A percentile compares a stretch with the other conserved stretches of the same genome.
Conservation (phyloP, 2,113 vertebrate species). For the Amphilophus citrinellus region DNA sequence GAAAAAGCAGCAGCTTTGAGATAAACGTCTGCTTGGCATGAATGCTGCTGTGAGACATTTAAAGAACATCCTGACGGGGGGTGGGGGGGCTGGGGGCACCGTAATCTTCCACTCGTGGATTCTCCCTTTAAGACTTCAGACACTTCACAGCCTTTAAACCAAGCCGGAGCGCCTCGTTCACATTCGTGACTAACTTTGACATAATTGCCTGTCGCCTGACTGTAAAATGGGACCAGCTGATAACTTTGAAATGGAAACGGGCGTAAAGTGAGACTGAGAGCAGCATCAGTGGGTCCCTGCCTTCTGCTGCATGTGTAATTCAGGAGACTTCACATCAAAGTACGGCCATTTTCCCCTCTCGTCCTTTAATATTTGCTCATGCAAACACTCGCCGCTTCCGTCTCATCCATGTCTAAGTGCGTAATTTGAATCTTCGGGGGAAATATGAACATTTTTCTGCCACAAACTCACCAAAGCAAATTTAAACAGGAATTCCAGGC, state of each 20-base stretch:
- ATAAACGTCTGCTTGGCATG: too few species aligned
- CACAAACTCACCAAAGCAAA: neutral
- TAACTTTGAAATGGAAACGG: constrained; percentile 38
- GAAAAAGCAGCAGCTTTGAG: too few species aligned
- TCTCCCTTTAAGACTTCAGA: neutral
- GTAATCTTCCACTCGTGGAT: neutral
- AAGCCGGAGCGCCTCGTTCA: neutral
- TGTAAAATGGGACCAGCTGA: constrained; percentile 14
- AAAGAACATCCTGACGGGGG: neutral
- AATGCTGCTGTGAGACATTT: neutral
- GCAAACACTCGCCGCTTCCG: neutral
- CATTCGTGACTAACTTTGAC: constrained; percentile 5
- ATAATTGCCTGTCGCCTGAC: constrained; percentile 31
- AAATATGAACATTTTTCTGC: neutral
- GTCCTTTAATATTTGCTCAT: constrained; percentile 7
- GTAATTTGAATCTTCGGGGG: neutral
- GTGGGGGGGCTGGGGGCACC: neutral
- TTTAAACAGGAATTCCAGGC: neutral
- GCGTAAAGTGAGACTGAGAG: constrained; percentile 25
- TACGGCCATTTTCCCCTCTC: neutral
- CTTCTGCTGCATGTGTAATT: constrained; percentile 1
- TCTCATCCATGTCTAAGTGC: neutral
- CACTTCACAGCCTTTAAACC: neutral
- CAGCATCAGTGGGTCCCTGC: neutral
- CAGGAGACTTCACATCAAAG: constrained; percentile 31